Percentiles rank a stretch among this genome's conserved stretches.
Conservation (phyloP, 2,113 vertebrate species). For the Gobius niger region DNA sequence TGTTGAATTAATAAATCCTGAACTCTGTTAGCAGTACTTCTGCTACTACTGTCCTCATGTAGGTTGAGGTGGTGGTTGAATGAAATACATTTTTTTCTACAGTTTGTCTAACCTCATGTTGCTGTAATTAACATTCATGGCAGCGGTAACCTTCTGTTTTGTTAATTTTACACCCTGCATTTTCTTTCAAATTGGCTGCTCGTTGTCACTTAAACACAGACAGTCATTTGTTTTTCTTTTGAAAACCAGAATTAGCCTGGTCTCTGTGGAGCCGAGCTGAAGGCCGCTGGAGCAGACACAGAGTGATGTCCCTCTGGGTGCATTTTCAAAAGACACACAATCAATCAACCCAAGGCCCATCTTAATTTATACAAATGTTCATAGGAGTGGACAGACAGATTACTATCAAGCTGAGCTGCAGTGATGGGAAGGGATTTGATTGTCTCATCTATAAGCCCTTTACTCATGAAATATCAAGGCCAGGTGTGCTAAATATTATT, state of each 20-base stretch:
- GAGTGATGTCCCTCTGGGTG: not conserved
- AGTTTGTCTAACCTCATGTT: too few species aligned
- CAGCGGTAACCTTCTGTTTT: not conserved
- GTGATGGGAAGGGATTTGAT: not conserved
- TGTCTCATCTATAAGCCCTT: not conserved
- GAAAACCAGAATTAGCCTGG: not conserved
- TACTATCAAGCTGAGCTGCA: not conserved
- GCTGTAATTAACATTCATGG: too few species aligned
- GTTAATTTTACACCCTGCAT: not conserved
- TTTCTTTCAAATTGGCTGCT: not conserved
- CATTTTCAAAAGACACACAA: slow-evolving; percentile 1
- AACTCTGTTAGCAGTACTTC: too few species aligned
- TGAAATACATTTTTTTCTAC: too few species aligned
- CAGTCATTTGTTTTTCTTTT: not conserved
- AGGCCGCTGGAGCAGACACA: not conserved
- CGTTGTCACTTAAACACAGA: not conserved
- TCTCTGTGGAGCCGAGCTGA: not conserved
- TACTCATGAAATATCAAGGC: not conserved
- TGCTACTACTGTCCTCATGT: too few species aligned
- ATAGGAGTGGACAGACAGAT: not conserved
- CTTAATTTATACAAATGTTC: not conserved
- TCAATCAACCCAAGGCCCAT: not conserved
- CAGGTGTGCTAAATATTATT: too few species aligned
- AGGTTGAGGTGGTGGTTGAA: too few species aligned
- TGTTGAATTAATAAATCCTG: too few species aligned